Base-by-base conservation (phyloP, 2,888 invertebrate species). In the Argyra leucocephala region DNA sequence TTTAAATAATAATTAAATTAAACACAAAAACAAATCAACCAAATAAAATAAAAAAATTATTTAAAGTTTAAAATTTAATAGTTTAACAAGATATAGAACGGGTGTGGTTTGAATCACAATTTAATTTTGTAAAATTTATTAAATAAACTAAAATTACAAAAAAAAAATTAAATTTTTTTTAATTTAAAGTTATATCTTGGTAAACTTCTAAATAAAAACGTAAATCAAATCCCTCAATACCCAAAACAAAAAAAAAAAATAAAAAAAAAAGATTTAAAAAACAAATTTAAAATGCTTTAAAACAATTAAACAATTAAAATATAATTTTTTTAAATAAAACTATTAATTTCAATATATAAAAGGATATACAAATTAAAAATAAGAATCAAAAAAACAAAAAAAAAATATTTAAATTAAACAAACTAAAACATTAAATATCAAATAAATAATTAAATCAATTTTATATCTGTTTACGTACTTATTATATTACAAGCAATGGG, bases 191-290 rank as follows among this genome's bases (percentile, higher is more conserved):
- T 26, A 61, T 61, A 61, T 61, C 61, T 61, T 61, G 61, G 61
- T 31, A 61, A 61, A 61, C 61, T 61, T 23, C 12, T 61, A 31
- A 26, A 26, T n/a, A 61, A 31, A 61, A 31, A 75, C 74, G 73
- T 74, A 75, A 77, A 77, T 79, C 79, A 75, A 79, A 79, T 79
- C 78, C 79, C 79, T 79, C 79, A 77, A 76, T 73, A 31, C 7
- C 7, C 75, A 72, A 72, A 68, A 69, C 65, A 31, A 63, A 58
- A 37, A 64, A 57, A 5, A 57, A 36, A 64, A n/a, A 63, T 9
- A 67, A 69, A 71, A 68, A 65, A 71, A 63, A 72, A 60, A 61
- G 26, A 22, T 23, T 23, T 48, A 10, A 48, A 48, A 15, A 15
- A 48, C 12, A 48, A 7, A 57, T 57, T 57, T 57, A 57, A 57